These are phyloP conservation scores for Ornithoptera priamus DNA, from an alignment of 2,888 invertebrate genomes.

Conservation along the genomic window DNA sequence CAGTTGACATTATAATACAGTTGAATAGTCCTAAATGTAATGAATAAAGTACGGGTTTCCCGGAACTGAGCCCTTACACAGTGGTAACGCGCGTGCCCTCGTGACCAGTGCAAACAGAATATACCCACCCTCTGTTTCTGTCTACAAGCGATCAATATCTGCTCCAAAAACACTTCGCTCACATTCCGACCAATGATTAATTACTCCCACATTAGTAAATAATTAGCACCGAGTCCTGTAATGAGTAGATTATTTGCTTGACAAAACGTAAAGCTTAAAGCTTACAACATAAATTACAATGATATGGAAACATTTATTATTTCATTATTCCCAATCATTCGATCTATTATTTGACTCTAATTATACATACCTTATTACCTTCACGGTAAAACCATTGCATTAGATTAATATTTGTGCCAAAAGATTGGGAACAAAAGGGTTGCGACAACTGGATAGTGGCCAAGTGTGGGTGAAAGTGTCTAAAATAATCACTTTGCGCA, in stretches of 20 bases:
- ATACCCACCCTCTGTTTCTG: slow-evolving; percentile 53
- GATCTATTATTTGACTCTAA: neutral
- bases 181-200: slow-evolving; percentile 29
- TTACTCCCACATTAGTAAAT: slow-evolving; percentile 7
- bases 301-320: neutral
- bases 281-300: neutral
- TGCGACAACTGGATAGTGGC: slow-evolving; percentile 30
- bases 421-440: slow-evolving; percentile 29
- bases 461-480: slow-evolving; percentile 29
- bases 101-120: slow-evolving; percentile 25
- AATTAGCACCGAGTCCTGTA: no score
- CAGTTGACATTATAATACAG: neutral
- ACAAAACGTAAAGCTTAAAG: neutral
- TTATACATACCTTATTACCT: neutral
- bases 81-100: slow-evolving; percentile 5
- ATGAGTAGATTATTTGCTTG: no score
- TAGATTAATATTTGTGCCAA: slow-evolving; percentile 29
- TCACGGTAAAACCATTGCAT: slow-evolving; percentile 16
- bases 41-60: slow-evolving; percentile 10
- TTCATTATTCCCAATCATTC: neutral
- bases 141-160: slow-evolving; percentile 55
- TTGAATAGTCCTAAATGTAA: neutral
- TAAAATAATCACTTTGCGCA: slow-evolving; percentile 31
- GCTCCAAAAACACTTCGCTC: slow-evolving; percentile 40
- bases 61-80: slow-evolving; percentile 11